Evolutionary conservation across 2,797 vertebrate genomes (phyloP).

Genomic region (Gymnoscopelus braueri): DNA sequence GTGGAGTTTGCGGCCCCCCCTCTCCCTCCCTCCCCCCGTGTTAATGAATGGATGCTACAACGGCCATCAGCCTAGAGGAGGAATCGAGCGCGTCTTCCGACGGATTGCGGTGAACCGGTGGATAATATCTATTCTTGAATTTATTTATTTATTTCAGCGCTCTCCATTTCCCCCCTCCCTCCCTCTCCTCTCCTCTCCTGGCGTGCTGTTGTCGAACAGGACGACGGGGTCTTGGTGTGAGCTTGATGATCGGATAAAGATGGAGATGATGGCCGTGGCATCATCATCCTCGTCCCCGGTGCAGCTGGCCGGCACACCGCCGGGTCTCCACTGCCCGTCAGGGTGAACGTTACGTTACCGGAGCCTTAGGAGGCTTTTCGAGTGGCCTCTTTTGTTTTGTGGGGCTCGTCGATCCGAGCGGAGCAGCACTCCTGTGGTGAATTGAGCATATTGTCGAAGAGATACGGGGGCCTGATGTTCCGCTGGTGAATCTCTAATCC

Average conservation of each 20-base stretch:
- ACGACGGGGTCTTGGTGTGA: constrained; percentile 78
- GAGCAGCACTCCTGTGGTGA: constrained; percentile 85
- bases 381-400: constrained; percentile 76
- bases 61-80: constrained; percentile 63
- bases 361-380: constrained; percentile 59
- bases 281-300: constrained; percentile 48
- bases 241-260: constrained; percentile 75
- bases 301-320: constrained; percentile 62
- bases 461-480: constrained; percentile 68
- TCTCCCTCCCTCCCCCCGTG: constrained; percentile 44
- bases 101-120: constrained; percentile 80
- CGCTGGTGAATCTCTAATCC: constrained; percentile 82
- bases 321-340: constrained; percentile 72
- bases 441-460: constrained; percentile 90
- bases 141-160: constrained; percentile 78
- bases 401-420: constrained; percentile 75
- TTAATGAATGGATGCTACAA: constrained; percentile 83
- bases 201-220: constrained; percentile 76
- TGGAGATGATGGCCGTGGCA: constrained; percentile 76
- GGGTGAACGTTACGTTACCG: constrained; percentile 79
- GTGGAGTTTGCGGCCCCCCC: constrained; percentile 80
- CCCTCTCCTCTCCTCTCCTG: constrained; percentile 60
- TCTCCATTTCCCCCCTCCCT: constrained; percentile 72
- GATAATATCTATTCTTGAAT: constrained; percentile 80
- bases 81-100: constrained; percentile 77